Percentiles rank a stretch among this genome's conserved stretches.
phyloP scores from a whole-genome alignment of 1,140 invertebrate genomes.

The Leptinotarsa lineolata region DNA sequence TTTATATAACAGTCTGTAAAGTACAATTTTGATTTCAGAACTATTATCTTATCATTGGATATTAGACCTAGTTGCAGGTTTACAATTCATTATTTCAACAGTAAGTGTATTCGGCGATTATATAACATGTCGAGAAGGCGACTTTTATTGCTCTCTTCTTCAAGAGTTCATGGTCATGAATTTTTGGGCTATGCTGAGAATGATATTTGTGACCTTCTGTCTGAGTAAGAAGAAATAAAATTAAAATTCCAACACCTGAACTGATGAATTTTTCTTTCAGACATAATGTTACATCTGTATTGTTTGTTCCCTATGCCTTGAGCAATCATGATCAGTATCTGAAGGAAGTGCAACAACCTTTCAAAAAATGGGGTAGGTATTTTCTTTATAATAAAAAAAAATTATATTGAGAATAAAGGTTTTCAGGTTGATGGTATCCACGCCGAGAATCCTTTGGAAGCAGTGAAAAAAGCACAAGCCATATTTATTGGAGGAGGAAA shows the following conservation, averaged over 20 bases:
- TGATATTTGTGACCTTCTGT: constrained; percentile 66
- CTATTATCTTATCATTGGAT: too few species aligned
- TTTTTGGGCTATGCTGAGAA: constrained; percentile 70
- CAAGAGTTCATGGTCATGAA: constrained; percentile 68
- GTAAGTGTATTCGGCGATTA: not conserved
- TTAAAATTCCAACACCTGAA: constrained; percentile 28
- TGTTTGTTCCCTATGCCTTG: constrained; percentile 80
- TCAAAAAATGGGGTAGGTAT: constrained; percentile 65
- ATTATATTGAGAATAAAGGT: constrained; percentile 44
- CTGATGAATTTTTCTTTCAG: constrained; percentile 57
- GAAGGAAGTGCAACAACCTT: constrained; percentile 63
- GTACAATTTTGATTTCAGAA: too few species aligned
- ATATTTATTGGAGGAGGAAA: constrained; percentile 84
- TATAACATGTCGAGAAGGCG: constrained; percentile 52
- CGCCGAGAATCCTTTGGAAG: constrained; percentile 61
- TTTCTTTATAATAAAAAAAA: not conserved
- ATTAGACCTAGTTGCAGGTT: not conserved
- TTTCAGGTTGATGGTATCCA: constrained; percentile 70
- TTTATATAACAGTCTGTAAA: too few species aligned
- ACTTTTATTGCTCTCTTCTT: constrained; percentile 71
- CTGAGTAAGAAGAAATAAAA: constrained; percentile 60
- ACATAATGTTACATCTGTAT: constrained; percentile 65
- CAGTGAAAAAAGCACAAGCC: constrained; percentile 67
- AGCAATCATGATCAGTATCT: constrained; percentile 71
- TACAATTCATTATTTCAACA: not conserved